phyloP scores from a whole-genome alignment of 2,113 vertebrate species.

The Nibea coibor region DNA sequence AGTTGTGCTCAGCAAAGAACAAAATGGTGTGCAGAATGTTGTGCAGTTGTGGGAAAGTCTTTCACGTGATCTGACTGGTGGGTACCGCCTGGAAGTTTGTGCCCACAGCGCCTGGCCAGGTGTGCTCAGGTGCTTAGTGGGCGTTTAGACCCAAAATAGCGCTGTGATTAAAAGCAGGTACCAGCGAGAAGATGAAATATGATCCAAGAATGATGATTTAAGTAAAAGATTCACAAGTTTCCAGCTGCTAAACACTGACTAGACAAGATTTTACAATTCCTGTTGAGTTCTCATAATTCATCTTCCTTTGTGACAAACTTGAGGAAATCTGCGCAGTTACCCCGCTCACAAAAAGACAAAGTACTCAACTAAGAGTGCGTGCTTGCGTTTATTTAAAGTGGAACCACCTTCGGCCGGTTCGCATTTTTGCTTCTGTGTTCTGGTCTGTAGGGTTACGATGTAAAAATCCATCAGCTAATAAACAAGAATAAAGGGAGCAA shows the following conservation, averaged over 20 bases:
- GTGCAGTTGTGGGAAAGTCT: conserved; percentile 18
- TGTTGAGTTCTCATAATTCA: background rate
- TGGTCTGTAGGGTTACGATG: background rate
- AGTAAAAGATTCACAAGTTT: conserved; percentile 30
- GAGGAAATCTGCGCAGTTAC: background rate
- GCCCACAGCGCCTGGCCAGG: conserved; percentile 12
- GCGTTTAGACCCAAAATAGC: conserved; percentile 13
- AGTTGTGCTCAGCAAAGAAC: conserved; percentile 39
- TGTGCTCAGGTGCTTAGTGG: conserved; percentile 14
- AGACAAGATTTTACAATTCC: conserved; percentile 4
- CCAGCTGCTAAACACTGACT: background rate
- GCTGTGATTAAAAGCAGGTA: background rate
- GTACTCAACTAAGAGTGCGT: background rate
- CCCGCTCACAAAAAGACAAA: background rate
- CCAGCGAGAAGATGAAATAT: conserved; percentile 18
- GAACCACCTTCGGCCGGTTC: background rate
- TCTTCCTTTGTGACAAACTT: too few relatives aligned
- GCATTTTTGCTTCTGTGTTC: background rate
- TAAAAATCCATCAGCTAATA: background rate
- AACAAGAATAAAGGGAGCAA: background rate
- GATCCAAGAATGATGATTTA: conserved; percentile 5
- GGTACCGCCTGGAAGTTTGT: background rate
- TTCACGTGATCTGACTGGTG: conserved; percentile 13
- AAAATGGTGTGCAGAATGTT: conserved; percentile 38
- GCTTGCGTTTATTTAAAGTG: background rate